Conservation (phyloP, 2,797 vertebrate species). For the Coilia nasus region DNA sequence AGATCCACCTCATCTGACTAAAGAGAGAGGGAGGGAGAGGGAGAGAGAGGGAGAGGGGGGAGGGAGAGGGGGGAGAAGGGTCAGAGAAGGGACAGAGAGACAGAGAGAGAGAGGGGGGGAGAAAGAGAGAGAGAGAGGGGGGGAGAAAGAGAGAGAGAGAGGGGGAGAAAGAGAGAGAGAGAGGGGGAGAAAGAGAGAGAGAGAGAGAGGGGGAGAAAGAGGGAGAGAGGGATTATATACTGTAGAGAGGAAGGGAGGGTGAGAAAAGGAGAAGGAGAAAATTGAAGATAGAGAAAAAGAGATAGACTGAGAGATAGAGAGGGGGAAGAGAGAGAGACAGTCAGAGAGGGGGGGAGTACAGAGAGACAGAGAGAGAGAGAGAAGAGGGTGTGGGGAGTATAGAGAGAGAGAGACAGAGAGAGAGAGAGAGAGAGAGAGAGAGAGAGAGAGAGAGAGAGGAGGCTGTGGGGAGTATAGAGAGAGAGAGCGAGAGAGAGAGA, state of each 20-base stretch:
- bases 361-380: too few relatives aligned
- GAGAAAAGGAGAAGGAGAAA: constrained; percentile 17
- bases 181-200: constrained; percentile 36
- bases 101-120: not conserved
- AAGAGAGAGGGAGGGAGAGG: not conserved
- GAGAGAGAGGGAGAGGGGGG: not conserved
- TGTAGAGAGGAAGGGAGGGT: constrained; percentile 19
- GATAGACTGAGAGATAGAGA: constrained; percentile 30
- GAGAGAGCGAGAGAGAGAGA: constrained; percentile 63
- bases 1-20: not conserved
- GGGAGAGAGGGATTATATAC: too few relatives aligned
- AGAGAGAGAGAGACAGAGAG: constrained; percentile 56
- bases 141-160: too few relatives aligned
- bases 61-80: not conserved
- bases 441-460: constrained; percentile 12
- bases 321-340: constrained; percentile 30
- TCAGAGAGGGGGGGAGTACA: too few relatives aligned
- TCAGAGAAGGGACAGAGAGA: not conserved
- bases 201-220: constrained; percentile 22
- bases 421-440: constrained; percentile 65
- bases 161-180: too few relatives aligned
- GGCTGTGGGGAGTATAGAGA: constrained; percentile 29
- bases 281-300: constrained; percentile 17
- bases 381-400: too few relatives aligned
- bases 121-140: not conserved